Percentiles rank a stretch among this genome's conserved stretches.
These are phyloP conservation scores for Archocentrus centrarchus DNA, from an alignment of 2,113 vertebrate genomes.

Conservation along the genomic window DNA sequence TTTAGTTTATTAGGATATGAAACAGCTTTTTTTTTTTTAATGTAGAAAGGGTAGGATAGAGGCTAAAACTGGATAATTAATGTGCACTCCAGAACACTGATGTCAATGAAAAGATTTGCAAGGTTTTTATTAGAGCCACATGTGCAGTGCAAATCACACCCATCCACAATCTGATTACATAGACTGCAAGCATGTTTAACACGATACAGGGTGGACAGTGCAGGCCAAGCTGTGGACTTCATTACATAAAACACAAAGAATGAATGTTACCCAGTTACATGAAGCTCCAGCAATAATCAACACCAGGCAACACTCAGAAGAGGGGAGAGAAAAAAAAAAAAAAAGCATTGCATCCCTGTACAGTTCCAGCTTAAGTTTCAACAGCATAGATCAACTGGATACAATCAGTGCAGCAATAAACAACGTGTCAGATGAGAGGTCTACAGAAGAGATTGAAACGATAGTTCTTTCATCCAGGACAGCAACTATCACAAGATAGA, in stretches of 20 bases:
- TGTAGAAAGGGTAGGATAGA: not conserved
- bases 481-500: constrained; percentile 53
- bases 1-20: constrained; percentile 4
- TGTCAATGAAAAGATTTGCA: constrained; percentile 70
- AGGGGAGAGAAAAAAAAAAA: not conserved
- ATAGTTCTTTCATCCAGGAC: constrained; percentile 52
- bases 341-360: not conserved
- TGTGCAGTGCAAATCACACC: constrained; percentile 55
- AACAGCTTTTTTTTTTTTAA: not conserved
- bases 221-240: constrained; percentile 46
- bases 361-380: constrained; percentile 27
- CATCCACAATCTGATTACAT: constrained; percentile 54
- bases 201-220: constrained; percentile 49
- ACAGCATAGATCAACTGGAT: constrained; percentile 49
- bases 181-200: constrained; percentile 42
- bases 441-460: constrained; percentile 48
- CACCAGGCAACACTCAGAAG: constrained; percentile 25
- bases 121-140: constrained; percentile 75
- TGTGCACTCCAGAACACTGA: constrained; percentile 60
- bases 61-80: constrained; percentile 46
- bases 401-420: constrained; percentile 59
- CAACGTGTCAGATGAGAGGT: constrained; percentile 49
- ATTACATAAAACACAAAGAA: constrained; percentile 70
- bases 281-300: constrained; percentile 21
- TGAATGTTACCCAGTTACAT: constrained; percentile 51